These are phyloP conservation scores for Halcyon smyrnensis DNA, from an alignment of 2,797 vertebrate genomes.

Conservation along the genomic window DNA sequence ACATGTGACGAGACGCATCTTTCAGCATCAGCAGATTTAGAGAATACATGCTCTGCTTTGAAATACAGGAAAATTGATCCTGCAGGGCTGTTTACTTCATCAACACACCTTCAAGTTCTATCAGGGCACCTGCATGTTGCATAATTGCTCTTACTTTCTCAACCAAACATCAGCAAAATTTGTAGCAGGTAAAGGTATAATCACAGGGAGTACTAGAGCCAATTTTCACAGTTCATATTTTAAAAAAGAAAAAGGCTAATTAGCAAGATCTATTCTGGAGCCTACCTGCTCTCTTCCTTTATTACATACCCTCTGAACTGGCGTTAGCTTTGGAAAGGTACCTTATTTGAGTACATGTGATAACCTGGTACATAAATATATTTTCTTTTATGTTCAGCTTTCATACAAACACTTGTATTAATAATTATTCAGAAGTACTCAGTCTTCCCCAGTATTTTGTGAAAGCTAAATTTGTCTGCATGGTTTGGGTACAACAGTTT, in stretches of 20 bases:
- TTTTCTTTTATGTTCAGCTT: background rate
- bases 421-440: background rate
- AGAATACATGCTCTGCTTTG: slow-evolving; percentile 30
- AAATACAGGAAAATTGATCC: slow-evolving; percentile 33
- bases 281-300: background rate
- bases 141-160: slow-evolving; percentile 12
- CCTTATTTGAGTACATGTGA: background rate
- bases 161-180: slow-evolving; percentile 29
- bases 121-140: slow-evolving; percentile 50
- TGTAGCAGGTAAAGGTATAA: slow-evolving; percentile 21
- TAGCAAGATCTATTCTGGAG: background rate
- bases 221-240: slow-evolving; percentile 21
- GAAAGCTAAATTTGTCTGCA: background rate
- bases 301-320: background rate
- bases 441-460: background rate
- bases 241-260: background rate
- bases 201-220: background rate
- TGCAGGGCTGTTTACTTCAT: slow-evolving; percentile 64
- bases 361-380: background rate
- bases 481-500: background rate
- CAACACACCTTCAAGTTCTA: slow-evolving; percentile 21
- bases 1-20: background rate
- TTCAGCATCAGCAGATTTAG: slow-evolving; percentile 56
- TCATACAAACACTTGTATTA: background rate
- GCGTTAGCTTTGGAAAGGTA: background rate